Base-by-base conservation (phyloP, 2,888 invertebrate genomes). In the Amphipyra berbera region DNA sequence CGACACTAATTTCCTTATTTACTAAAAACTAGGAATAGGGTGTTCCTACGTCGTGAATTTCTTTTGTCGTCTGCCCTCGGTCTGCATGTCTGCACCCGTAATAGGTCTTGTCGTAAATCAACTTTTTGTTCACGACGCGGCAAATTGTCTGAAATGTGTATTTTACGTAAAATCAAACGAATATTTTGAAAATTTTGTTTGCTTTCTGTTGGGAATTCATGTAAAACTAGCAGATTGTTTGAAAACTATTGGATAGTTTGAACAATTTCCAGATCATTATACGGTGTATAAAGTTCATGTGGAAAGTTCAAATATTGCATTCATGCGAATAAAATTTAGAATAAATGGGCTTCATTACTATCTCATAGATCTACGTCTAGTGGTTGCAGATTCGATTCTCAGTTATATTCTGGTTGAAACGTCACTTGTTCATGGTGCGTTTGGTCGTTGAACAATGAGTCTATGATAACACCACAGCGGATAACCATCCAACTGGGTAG, bases 51-150 rank as follows among this genome's bases (percentile, higher is more conserved):
- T 27, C n/a, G 10, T 48, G 40, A 48, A 14, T 30, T 40, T 71
- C 54, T 63, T 71, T 76, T 76, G 68, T 72, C 45, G 76, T 72
- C 79, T 68, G 61, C 61, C 49, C 3, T 21, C 21, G 21, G 59
- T 60, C 57, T 62, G 71, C 53, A 48, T 33, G 49, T 53, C 61
- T 35, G 14, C 46, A 1, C 38, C 50, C 12, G 61, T 48, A 68
- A 60, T 53, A 37, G 30, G 52, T 13, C 48, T 30, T 35, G 40
- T 13, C 38, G 42, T 61, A 68, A 44, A 49, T 61, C 48, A 53
- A n/a, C 45, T 68, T 67, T 67, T 54, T 67, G 53, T 13, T 9
- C 7, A n/a, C n/a, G 8, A 3, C 13, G 33, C 33, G 14, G 44
- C 45, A 48, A 53, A 40, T 52, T 7, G 35, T 7, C 42, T 30